Conservation (phyloP, 2,888 invertebrate genomes). For the Megamerina dolium region DNA sequence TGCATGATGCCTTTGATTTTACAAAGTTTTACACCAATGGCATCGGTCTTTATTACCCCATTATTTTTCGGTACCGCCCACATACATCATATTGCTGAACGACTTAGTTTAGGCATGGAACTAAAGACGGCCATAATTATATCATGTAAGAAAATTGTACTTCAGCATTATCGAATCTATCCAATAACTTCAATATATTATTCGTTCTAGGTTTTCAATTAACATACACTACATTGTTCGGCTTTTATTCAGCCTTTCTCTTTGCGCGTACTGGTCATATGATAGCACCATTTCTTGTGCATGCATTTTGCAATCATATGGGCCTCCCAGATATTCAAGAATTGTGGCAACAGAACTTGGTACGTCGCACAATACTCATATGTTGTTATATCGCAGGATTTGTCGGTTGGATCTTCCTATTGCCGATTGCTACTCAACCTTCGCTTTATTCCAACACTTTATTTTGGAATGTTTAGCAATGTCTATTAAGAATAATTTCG, state of each 20-base stretch:
- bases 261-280: conserved; percentile 88
- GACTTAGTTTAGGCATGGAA: conserved; percentile 64
- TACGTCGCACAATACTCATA: conserved; percentile 59
- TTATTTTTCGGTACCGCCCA: conserved; percentile 91
- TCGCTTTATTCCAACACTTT: conserved; percentile 57
- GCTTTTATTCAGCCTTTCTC: conserved; percentile 88
- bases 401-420: conserved; percentile 66
- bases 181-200: conserved; percentile 4
- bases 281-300: conserved; percentile 78
- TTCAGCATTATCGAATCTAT: conserved; percentile 1
- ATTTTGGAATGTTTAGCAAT: conserved; percentile 50
- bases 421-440: conserved; percentile 72
- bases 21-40: conserved; percentile 69
- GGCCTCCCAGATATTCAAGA: conserved; percentile 86
- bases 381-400: conserved; percentile 70
- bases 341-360: conserved; percentile 53
- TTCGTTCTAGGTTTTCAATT: conserved; percentile 72
- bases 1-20: conserved; percentile 89
- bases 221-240: conserved; percentile 85
- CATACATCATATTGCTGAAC: conserved; percentile 84
- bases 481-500: too few relatives aligned
- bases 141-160: conserved; percentile 57
- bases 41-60: conserved; percentile 78
- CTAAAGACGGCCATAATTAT: conserved; percentile 64
- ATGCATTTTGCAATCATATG: conserved; percentile 96